Conservation (phyloP, 2,797 vertebrate genomes). For the Xiphorhynchus erythropygius region DNA sequence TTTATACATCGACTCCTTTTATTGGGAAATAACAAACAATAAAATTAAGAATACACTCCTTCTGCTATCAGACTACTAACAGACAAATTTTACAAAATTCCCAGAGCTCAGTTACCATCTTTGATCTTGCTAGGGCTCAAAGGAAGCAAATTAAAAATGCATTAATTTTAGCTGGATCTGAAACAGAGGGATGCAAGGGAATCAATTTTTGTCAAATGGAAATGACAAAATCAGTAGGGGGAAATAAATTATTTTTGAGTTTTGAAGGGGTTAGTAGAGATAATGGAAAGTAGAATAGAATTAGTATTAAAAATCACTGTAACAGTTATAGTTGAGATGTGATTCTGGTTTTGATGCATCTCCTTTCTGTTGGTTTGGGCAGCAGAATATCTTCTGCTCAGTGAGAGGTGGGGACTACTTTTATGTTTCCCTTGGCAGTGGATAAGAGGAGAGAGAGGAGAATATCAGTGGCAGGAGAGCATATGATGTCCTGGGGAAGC, state of each 20-base stretch:
- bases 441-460: background rate
- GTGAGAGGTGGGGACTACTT: background rate
- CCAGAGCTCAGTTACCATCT: background rate
- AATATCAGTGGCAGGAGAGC: background rate
- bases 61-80: background rate
- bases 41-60: background rate
- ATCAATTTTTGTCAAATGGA: conserved; percentile 35
- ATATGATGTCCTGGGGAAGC: background rate
- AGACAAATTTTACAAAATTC: background rate
- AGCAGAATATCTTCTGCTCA: background rate
- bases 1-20: background rate
- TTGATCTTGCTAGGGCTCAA: conserved; percentile 29
- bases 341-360: background rate
- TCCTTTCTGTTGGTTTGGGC: background rate
- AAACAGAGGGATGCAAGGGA: background rate
- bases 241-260: background rate
- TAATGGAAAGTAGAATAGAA: background rate
- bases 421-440: background rate
- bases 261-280: background rate
- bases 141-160: conserved; percentile 39
- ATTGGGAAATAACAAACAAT: background rate
- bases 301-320: background rate
- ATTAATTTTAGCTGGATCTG: conserved; percentile 21
- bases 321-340: background rate
- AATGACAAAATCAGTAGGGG: background rate